Percentiles rank a stretch among this genome's conserved stretches.
These are phyloP conservation scores for Periparus ater DNA, from an alignment of 2,797 vertebrate species.

Conservation along the genomic window DNA sequence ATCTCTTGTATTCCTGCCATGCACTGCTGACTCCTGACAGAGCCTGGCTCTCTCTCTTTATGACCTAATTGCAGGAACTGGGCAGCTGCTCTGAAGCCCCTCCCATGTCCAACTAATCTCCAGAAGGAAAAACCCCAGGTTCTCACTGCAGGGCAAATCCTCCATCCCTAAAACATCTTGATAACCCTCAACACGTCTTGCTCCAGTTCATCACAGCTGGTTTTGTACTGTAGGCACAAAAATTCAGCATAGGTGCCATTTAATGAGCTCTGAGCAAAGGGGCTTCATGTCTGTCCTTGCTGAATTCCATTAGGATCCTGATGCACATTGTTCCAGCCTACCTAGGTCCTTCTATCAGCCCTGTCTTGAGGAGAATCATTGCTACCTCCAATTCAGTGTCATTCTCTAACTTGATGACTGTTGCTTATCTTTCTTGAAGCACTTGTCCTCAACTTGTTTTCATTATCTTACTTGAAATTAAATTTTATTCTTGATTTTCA, in stretches of 20 bases:
- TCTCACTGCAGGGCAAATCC: neutral
- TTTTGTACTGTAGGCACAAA: neutral
- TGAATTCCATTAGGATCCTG: neutral
- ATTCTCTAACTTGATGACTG: neutral
- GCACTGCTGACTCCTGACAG: neutral
- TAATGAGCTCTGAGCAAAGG: neutral
- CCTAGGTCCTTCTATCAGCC: neutral
- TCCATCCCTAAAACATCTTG: neutral
- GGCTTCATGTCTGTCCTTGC: neutral
- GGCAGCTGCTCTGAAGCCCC: neutral
- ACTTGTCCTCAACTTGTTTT: neutral
- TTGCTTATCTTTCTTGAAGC: neutral
- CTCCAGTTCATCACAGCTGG: neutral
- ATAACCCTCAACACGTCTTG: neutral
- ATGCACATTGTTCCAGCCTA: neutral
- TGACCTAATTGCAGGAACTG: neutral
- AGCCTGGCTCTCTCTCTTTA: neutral
- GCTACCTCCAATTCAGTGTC: neutral
- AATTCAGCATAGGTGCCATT: neutral
- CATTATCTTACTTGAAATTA: neutral
- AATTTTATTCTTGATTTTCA: neutral
- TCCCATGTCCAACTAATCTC: neutral
- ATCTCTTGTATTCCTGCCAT: neutral
- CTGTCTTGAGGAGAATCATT: neutral
- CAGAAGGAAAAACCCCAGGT: neutral